Percentiles rank a stretch among this genome's conserved stretches.
These are phyloP conservation scores for Sminthurides aquaticus DNA, from an alignment of 2,888 invertebrate species.

Conservation along the genomic window DNA sequence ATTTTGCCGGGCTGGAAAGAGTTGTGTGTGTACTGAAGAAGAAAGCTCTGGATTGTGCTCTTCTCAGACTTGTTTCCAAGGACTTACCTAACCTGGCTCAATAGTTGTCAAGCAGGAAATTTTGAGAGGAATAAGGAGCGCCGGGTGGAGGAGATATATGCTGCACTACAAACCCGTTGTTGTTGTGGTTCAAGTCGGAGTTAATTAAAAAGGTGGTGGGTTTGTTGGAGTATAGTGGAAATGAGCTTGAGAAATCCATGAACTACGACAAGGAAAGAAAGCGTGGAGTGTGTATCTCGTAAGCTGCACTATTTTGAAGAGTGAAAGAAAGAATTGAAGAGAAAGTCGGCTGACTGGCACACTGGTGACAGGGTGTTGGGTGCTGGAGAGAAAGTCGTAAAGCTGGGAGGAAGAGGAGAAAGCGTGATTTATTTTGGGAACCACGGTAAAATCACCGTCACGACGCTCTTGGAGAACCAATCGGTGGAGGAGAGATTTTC, in stretches of 20 bases:
- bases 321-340: background rate
- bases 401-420: background rate
- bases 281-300: too few relatives aligned
- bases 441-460: slow-evolving; percentile 20
- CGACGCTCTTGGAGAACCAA: slow-evolving; percentile 33
- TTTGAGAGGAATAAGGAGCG: slow-evolving; percentile 21
- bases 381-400: slow-evolving; percentile 6
- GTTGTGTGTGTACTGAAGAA: too few relatives aligned
- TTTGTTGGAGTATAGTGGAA: too few relatives aligned
- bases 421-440: slow-evolving; percentile 1
- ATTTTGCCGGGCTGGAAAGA: too few relatives aligned
- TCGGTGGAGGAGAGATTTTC: slow-evolving; percentile 32
- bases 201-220: too few relatives aligned
- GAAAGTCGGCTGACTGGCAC: background rate
- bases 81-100: slow-evolving; percentile 37
- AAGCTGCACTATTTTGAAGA: too few relatives aligned
- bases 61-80: too few relatives aligned
- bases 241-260: too few relatives aligned
- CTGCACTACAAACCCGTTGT: slow-evolving; percentile 12
- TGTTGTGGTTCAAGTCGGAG: too few relatives aligned
- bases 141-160: slow-evolving; percentile 12
- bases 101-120: slow-evolving; percentile 39
- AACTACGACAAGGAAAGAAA: too few relatives aligned
- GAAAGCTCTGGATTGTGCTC: too few relatives aligned
- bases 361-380: background rate